Evolutionary conservation across 2,797 vertebrate genomes (phyloP).

Genomic region (Choloepus didactylus): DNA sequence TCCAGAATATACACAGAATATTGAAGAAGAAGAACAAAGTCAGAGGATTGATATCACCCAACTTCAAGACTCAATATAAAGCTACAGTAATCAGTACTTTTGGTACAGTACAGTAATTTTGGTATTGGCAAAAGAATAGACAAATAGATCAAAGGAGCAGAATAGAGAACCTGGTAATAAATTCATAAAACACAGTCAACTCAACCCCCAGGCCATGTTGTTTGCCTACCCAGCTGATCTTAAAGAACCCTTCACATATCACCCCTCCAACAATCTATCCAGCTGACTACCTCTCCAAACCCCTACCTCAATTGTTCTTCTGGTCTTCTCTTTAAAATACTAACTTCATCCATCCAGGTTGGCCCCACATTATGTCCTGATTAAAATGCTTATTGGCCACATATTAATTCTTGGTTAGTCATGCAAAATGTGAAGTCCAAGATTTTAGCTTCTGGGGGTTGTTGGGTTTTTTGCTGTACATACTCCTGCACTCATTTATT

Average conservation of each 20-base stretch:
- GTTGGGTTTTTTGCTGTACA: not conserved
- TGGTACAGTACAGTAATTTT: too few relatives aligned
- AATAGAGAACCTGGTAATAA: too few relatives aligned
- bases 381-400: not conserved
- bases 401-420: not conserved
- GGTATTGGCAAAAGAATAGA: too few relatives aligned
- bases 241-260: not conserved
- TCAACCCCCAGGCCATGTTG: too few relatives aligned
- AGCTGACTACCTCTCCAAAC: not conserved
- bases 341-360: not conserved
- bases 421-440: not conserved
- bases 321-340: not conserved
- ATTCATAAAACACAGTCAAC: too few relatives aligned
- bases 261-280: not conserved
- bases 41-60: too few relatives aligned
- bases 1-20: too few relatives aligned
- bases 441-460: not conserved
- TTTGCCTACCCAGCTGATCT: not conserved
- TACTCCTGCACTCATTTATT: not conserved
- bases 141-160: too few relatives aligned
- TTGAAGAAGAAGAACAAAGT: too few relatives aligned
- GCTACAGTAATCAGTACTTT: too few relatives aligned
- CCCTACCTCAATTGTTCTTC: not conserved
- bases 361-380: not conserved
- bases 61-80: too few relatives aligned